phyloP scores from a whole-genome alignment of 2,888 invertebrate species.

The Eristalis tenax region DNA sequence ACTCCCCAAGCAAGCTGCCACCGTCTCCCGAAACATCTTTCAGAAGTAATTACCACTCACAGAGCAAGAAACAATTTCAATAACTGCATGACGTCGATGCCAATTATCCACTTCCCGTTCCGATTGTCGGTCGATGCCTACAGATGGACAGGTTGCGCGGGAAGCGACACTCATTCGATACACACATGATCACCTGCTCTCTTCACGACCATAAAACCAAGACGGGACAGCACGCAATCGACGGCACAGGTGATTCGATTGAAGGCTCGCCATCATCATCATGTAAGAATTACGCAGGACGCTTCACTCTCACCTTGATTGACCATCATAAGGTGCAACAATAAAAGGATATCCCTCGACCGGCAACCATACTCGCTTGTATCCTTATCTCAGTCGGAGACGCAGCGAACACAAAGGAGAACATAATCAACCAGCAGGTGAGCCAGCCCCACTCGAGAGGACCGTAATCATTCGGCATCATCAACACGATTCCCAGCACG shows the following conservation, averaged over 20 bases:
- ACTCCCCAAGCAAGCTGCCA: background rate
- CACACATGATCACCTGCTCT: slow-evolving; percentile 59
- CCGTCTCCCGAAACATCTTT: background rate
- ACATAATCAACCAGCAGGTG: slow-evolving; percentile 68
- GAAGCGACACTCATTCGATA: slow-evolving; percentile 29
- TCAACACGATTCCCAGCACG: slow-evolving; percentile 63
- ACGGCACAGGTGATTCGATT: slow-evolving; percentile 66
- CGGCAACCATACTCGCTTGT: slow-evolving; percentile 46
- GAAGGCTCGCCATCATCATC: slow-evolving; percentile 44
- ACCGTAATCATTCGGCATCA: slow-evolving; percentile 54
- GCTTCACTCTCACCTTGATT: slow-evolving; percentile 25
- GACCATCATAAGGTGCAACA: slow-evolving; percentile 44
- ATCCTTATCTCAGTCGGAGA: slow-evolving; percentile 30
- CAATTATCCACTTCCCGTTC: slow-evolving; percentile 54
- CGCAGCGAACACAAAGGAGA: slow-evolving; percentile 18
- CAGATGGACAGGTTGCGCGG: background rate
- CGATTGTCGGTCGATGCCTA: slow-evolving; percentile 25
- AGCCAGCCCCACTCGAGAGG: slow-evolving; percentile 20
- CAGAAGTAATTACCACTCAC: slow-evolving; percentile 36
- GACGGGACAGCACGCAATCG: slow-evolving; percentile 58
- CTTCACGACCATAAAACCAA: slow-evolving; percentile 45
- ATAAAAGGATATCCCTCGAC: slow-evolving; percentile 68
- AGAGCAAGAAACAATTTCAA: slow-evolving; percentile 17
- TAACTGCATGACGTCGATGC: slow-evolving; percentile 47
- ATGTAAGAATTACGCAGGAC: slow-evolving; percentile 65